phyloP scores from a whole-genome alignment of 2,797 vertebrate genomes.

The Agapornis canus region DNA sequence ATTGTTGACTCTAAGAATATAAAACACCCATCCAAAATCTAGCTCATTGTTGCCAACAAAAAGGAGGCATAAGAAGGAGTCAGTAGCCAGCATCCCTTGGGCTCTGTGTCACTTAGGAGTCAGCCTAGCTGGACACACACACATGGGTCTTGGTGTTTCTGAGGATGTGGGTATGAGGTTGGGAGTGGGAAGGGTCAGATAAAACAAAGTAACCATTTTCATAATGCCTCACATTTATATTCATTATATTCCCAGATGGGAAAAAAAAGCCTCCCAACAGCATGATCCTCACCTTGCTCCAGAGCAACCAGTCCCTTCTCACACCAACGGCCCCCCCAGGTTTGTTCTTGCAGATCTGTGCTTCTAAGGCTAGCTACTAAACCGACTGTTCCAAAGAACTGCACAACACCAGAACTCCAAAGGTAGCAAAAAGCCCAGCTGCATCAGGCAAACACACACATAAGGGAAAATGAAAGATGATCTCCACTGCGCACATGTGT shows the following conservation, averaged over 20 bases:
- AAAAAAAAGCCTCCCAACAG: background rate
- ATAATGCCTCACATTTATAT: accelerated
- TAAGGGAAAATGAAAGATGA: background rate
- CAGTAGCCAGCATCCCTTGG: background rate
- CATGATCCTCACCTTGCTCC: background rate
- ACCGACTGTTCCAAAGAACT: background rate
- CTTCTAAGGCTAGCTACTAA: background rate
- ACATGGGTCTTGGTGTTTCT: background rate
- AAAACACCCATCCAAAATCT: background rate
- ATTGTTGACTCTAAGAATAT: background rate
- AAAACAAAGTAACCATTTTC: background rate
- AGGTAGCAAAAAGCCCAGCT: background rate
- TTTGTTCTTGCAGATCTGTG: background rate
- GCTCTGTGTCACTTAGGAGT: background rate
- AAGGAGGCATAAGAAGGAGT: accelerated
- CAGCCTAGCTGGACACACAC: background rate
- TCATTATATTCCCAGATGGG: background rate
- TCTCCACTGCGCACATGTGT: accelerated
- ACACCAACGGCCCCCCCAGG: too few relatives aligned
- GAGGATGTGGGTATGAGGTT: background rate
- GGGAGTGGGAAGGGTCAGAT: background rate
- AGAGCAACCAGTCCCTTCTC: background rate
- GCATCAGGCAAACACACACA: background rate
- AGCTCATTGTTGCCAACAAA: background rate
- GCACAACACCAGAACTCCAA: background rate